phyloP scores from a whole-genome alignment of 2,113 vertebrate species.

The Desmodus rotundus region DNA sequence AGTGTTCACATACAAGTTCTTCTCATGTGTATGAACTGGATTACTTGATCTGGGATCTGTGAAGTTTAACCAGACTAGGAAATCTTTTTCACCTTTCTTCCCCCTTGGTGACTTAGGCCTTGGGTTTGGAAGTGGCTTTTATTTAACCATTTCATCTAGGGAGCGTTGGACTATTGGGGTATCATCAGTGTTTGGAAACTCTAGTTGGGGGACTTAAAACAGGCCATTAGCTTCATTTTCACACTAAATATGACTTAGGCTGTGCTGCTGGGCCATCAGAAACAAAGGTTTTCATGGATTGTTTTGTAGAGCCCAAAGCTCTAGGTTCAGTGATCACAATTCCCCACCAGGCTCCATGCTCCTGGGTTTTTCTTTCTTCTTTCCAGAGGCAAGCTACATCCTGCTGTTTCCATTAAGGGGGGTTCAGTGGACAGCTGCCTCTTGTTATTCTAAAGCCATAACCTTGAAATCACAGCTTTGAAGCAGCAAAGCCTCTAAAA shows the following conservation, averaged over 20 bases:
- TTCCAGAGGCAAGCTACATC: not conserved
- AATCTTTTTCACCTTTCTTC: not conserved
- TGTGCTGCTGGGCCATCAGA: not conserved
- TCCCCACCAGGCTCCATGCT: not conserved
- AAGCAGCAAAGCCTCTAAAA: slow-evolving; percentile 25
- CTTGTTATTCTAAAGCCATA: slow-evolving; percentile 24
- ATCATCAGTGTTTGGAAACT: not conserved
- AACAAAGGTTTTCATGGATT: not conserved
- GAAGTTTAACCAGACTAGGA: not conserved
- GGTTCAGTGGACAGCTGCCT: not conserved
- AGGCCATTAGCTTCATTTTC: not conserved
- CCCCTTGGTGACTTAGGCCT: not conserved
- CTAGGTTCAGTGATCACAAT: not conserved
- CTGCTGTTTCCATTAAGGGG: not conserved
- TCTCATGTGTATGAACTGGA: not conserved
- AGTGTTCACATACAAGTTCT: not conserved
- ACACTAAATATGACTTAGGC: not conserved
- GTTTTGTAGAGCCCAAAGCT: not conserved
- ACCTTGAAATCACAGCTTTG: slow-evolving; percentile 56
- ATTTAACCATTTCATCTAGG: not conserved
- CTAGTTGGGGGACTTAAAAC: not conserved
- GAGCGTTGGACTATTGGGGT: not conserved
- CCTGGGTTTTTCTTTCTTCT: not conserved
- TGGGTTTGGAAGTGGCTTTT: not conserved
- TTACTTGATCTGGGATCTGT: not conserved